Evolutionary conservation across 2,888 invertebrate species (phyloP).

Genomic region (Ischnura elegans): DNA sequence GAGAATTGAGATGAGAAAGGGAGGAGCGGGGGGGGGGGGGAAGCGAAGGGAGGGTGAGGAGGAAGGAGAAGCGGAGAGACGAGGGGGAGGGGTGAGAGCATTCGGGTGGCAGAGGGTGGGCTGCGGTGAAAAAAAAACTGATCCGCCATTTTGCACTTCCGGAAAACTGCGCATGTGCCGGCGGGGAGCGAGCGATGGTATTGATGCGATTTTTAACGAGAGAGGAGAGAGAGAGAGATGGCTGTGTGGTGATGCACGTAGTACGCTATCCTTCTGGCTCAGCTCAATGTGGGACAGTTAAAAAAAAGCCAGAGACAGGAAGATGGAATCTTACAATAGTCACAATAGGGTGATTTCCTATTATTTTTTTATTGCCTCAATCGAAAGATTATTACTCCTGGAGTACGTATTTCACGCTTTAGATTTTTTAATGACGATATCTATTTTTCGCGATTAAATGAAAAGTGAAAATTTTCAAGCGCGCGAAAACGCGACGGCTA

Average conservation of each 20-base stretch:
- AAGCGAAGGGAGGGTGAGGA: background rate
- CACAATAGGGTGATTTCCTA: no score
- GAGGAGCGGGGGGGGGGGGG: background rate
- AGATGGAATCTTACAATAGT: no score
- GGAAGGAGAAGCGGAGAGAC: background rate
- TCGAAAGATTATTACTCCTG: no score
- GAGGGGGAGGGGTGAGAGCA: background rate
- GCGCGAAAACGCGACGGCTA: no score
- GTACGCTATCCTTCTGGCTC: background rate
- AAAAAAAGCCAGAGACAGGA: background rate
- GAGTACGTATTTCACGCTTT: no score
- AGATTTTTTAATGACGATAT: no score
- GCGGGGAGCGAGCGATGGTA: background rate
- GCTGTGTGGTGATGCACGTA: conserved; percentile 9
- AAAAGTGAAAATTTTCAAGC: no score
- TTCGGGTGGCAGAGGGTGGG: background rate
- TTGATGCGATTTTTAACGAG: conserved; percentile 35
- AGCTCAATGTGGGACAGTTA: background rate
- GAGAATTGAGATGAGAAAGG: background rate
- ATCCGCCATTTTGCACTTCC: conserved; percentile 31
- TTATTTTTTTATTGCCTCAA: no score
- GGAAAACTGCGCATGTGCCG: conserved; percentile 29
- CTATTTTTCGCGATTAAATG: no score
- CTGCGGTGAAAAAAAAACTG: background rate
- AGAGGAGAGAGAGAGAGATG: background rate